phyloP scores from a whole-genome alignment of 1,140 invertebrate species.

The Drosophila setifemur region DNA sequence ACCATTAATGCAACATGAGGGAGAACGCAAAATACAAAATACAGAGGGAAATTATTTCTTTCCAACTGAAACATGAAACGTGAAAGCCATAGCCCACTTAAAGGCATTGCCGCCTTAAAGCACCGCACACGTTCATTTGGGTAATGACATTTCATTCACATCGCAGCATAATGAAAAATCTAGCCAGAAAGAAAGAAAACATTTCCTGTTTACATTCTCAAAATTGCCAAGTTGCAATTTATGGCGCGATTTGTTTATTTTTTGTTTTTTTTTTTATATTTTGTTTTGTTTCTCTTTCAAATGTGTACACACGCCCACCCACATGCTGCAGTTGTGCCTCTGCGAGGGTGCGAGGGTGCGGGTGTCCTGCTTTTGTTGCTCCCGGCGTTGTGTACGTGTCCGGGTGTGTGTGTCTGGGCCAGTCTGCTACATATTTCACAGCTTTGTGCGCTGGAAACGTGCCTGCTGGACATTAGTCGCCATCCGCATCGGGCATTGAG shows the following conservation, averaged over 20 bases:
- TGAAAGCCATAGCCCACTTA: neutral
- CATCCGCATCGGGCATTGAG: constrained; percentile 35
- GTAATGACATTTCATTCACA: constrained; percentile 37
- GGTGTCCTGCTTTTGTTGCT: constrained; percentile 22
- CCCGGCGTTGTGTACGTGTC: neutral
- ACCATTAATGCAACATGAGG: constrained; percentile 23
- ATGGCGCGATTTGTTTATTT: constrained; percentile 67
- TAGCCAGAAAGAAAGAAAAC: constrained; percentile 53
- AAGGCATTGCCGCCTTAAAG: constrained; percentile 6
- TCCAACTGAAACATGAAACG: neutral
- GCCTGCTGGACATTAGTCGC: constrained; percentile 73
- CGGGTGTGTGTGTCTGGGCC: constrained; percentile 5
- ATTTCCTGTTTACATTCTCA: constrained; percentile 75
- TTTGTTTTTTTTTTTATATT: constrained; percentile 17
- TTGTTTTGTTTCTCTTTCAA: constrained; percentile 33
- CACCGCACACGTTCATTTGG: constrained; percentile 21
- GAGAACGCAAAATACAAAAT: no score
- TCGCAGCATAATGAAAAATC: constrained; percentile 19
- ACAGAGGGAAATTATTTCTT: neutral
- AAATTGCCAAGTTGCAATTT: constrained; percentile 75
- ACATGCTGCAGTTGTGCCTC: constrained; percentile 23
- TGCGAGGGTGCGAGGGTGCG: neutral
- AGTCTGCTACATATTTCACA: constrained; percentile 60
- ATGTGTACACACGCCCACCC: constrained; percentile 17
- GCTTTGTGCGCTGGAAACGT: constrained; percentile 66